A percentile compares a stretch with the other conserved stretches of the same genome.
Conservation (phyloP, 2,888 invertebrate species). For the Meghimatium bilineatum region DNA sequence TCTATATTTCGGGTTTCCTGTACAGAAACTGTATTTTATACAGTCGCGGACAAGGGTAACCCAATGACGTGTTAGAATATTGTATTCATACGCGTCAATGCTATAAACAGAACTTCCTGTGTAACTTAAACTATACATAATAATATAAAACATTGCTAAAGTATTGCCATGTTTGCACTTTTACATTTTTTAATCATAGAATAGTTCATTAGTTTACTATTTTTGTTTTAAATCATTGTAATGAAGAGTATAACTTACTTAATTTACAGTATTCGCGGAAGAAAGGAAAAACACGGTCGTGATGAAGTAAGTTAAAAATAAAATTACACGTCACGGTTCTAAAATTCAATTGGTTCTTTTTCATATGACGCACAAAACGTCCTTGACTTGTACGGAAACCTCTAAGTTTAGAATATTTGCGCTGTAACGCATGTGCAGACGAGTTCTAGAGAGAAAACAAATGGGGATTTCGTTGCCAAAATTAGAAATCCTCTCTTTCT, state of each 20-base stretch:
- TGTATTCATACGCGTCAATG: slow-evolving; percentile 41
- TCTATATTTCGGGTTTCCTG: slow-evolving; percentile 31
- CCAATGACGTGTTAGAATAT: slow-evolving; percentile 35
- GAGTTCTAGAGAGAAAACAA: background rate
- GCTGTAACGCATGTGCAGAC: background rate
- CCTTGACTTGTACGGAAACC: slow-evolving; percentile 44
- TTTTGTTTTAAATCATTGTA: background rate
- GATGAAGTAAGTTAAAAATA: slow-evolving; percentile 37
- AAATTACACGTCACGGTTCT: slow-evolving; percentile 36
- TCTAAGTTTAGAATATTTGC: background rate
- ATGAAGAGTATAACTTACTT: background rate
- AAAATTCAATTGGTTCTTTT: slow-evolving; percentile 12
- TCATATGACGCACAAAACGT: slow-evolving; percentile 34
- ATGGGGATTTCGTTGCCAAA: slow-evolving; percentile 21
- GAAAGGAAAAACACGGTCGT: background rate
- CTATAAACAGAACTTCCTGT: background rate
- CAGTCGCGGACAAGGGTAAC: slow-evolving; percentile 25
- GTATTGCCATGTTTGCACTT: background rate
- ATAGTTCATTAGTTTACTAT: too few relatives aligned
- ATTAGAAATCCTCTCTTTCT: background rate
- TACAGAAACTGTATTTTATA: slow-evolving; percentile 19
- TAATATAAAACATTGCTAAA: too few relatives aligned
- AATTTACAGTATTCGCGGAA: background rate
- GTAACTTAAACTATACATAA: background rate
- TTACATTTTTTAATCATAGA: too few relatives aligned